Evolutionary conservation across 2,113 vertebrate genomes (phyloP).

Genomic region (Eonycteris spelaea): DNA sequence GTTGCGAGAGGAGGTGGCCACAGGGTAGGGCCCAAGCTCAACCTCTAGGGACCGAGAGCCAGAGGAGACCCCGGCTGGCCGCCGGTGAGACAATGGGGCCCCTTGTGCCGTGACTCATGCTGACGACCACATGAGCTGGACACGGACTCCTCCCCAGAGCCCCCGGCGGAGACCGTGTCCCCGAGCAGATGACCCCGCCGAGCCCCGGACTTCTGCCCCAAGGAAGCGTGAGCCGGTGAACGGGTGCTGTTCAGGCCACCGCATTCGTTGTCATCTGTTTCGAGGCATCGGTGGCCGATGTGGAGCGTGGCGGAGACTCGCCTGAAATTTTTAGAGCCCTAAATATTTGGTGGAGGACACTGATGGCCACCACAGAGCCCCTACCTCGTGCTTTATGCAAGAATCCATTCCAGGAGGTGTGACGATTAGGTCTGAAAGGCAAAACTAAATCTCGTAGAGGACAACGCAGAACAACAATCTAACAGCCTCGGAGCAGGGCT

Average conservation of each 20-base stretch:
- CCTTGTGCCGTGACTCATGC: not conserved
- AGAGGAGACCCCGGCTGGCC: not conserved
- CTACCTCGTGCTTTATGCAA: not conserved
- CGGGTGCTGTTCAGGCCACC: not conserved
- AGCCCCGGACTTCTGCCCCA: not conserved
- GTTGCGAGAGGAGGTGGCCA: too few species aligned
- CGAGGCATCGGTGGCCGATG: rapidly evolving
- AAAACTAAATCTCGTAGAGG: not conserved
- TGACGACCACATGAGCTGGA: not conserved
- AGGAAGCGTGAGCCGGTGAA: not conserved
- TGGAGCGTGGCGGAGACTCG: too few species aligned
- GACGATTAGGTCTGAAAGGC: not conserved
- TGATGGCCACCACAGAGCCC: too few species aligned
- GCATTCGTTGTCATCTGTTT: too few species aligned
- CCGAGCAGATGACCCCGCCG: not conserved
- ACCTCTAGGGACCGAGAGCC: not conserved
- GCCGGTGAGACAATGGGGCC: not conserved
- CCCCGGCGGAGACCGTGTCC: not conserved
- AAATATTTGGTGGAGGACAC: not conserved
- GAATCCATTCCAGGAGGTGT: not conserved
- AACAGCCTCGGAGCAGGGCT: not conserved
- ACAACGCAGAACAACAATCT: rapidly evolving
- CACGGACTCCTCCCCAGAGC: not conserved
- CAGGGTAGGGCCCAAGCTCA: rapidly evolving
- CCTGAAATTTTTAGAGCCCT: not conserved